Conservation (phyloP, 2,113 vertebrate species). For the Glareola pratincola region DNA sequence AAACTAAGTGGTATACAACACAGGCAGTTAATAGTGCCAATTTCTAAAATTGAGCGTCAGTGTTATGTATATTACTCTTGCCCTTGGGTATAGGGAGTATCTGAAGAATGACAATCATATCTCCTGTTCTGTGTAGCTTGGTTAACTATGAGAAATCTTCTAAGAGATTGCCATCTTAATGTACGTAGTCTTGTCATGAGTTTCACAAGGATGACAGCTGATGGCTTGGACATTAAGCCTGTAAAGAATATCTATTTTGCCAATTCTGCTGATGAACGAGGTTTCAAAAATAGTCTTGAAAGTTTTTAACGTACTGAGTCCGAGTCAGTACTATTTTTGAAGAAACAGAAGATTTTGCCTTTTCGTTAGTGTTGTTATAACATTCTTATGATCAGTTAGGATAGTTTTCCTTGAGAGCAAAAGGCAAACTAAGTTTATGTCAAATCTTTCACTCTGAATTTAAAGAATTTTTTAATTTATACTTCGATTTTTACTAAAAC, state of each 20-base stretch:
- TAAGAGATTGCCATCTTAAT: not conserved
- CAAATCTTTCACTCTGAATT: not conserved
- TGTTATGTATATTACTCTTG: too few relatives aligned
- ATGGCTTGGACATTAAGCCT: not conserved
- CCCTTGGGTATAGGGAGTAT: not conserved
- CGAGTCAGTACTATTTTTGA: not conserved
- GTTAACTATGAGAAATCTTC: not conserved
- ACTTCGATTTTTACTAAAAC: not conserved
- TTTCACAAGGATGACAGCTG: not conserved
- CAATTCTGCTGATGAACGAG: not conserved
- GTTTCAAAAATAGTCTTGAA: not conserved
- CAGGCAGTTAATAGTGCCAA: too few relatives aligned
- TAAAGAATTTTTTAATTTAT: not conserved
- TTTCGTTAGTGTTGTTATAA: fast-evolving
- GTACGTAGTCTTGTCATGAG: fast-evolving
- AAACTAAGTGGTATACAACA: not conserved
- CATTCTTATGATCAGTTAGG: not conserved
- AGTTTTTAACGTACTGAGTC: not conserved
- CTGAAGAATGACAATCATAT: not conserved
- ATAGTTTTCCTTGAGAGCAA: not conserved
- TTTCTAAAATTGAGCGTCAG: not conserved
- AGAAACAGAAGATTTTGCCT: not conserved
- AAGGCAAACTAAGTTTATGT: not conserved
- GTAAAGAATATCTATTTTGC: not conserved
- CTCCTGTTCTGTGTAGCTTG: not conserved